These are phyloP conservation scores for Drosophila rellima DNA, from an alignment of 2,888 invertebrate species.

Conservation along the genomic window DNA sequence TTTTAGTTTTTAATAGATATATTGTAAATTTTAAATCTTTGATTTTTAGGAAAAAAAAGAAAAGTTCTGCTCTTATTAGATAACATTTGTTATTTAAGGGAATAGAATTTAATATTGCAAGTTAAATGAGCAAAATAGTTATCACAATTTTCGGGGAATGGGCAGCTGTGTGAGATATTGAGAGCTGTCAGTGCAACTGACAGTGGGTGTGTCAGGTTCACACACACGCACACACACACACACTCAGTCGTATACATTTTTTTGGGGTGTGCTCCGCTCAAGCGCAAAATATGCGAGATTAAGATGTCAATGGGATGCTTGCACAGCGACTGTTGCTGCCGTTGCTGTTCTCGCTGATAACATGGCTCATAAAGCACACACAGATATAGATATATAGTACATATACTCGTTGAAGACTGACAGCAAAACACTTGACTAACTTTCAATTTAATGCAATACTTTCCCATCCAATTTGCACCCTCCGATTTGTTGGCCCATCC, in stretches of 20 bases:
- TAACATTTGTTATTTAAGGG: conserved; percentile 10
- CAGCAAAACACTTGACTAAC: conserved; percentile 74
- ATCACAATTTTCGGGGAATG: conserved; percentile 33
- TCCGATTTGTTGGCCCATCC: background rate
- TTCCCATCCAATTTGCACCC: conserved; percentile 37
- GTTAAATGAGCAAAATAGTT: conserved; percentile 45
- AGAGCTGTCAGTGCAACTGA: conserved; percentile 78
- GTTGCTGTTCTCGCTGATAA: conserved; percentile 50
- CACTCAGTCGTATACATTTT: too few relatives aligned
- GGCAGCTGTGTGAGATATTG: conserved; percentile 67
- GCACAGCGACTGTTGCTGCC: conserved; percentile 42
- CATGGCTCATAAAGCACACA: conserved; percentile 72
- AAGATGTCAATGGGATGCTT: conserved; percentile 81
- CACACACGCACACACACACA: conserved; percentile 42
- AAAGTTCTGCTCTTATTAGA: background rate
- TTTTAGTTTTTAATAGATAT: background rate
- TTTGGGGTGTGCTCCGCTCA: conserved; percentile 58
- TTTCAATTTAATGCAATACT: conserved; percentile 81
- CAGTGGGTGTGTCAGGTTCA: conserved; percentile 48
- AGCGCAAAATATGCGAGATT: conserved; percentile 83
- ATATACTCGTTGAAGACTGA: conserved; percentile 10
- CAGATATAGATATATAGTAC: conserved; percentile 18
- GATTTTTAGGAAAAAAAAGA: background rate
- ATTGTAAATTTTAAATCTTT: background rate
- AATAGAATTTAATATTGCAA: conserved; percentile 36